Evolutionary conservation across 1,140 invertebrate species (phyloP).

Genomic region (Prorops nasuta): DNA sequence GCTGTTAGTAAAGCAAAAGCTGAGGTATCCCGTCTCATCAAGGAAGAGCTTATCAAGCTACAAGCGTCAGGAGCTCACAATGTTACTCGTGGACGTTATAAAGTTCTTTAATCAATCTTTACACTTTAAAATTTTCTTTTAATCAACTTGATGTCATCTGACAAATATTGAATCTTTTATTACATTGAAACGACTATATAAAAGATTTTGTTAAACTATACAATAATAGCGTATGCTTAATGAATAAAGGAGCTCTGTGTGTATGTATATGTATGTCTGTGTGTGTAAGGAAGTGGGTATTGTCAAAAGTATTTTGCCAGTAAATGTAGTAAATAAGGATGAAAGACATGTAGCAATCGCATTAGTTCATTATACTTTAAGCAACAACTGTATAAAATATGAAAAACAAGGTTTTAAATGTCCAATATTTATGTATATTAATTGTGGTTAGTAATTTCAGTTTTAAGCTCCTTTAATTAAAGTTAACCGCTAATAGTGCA

Average conservation of each 20-base stretch:
- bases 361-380: too few relatives aligned
- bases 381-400: too few relatives aligned
- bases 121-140: conserved; percentile 23
- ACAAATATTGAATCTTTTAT: conserved; percentile 27
- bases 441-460: too few relatives aligned
- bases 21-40: conserved; percentile 96
- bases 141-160: conserved; percentile 11
- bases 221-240: conserved; percentile 27
- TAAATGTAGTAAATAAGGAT: too few relatives aligned
- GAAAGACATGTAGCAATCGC: too few relatives aligned
- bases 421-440: too few relatives aligned
- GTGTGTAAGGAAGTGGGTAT: too few relatives aligned
- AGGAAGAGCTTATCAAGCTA: conserved; percentile 94
- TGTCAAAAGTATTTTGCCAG: too few relatives aligned
- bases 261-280: too few relatives aligned
- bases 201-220: conserved; percentile 31
- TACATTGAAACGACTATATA: conserved; percentile 26
- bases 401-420: too few relatives aligned
- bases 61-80: conserved; percentile 84
- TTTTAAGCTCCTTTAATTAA: too few relatives aligned
- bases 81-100: conserved; percentile 91
- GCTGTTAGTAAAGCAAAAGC: conserved; percentile 97
- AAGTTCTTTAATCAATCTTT: conserved; percentile 74
- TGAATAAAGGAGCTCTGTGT: conserved; percentile 12
- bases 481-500: too few relatives aligned